These are phyloP conservation scores for Hemicentrotus pulcherrimus DNA, from an alignment of 35 echinoderm and acorn worm genomes.

Conservation along the genomic window DNA sequence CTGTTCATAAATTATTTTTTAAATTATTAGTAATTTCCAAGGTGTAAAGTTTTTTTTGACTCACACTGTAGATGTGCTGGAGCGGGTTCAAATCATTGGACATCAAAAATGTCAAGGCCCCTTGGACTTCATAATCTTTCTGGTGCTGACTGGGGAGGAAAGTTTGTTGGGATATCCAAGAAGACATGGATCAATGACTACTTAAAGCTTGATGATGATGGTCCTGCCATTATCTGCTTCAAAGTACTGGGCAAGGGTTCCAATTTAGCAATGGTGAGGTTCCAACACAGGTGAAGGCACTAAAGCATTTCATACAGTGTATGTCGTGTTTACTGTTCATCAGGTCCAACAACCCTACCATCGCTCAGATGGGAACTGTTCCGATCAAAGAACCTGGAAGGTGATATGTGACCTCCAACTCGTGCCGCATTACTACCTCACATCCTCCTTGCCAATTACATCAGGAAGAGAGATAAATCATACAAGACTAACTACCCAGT, in stretches of 20 bases:
- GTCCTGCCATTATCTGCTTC: too few relatives aligned
- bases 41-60: too few relatives aligned
- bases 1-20: too few relatives aligned
- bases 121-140: conserved; percentile 63
- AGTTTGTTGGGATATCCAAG: conserved; percentile 58
- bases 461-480: conserved; percentile 50
- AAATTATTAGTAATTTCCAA: too few relatives aligned
- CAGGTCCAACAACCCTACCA: too few relatives aligned
- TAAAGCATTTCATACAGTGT: too few relatives aligned
- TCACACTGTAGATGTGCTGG: conserved; percentile 42
- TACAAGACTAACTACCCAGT: conserved; percentile 22
- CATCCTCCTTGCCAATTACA: conserved; percentile 59
- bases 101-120: too few relatives aligned
- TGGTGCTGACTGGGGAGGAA: conserved; percentile 64
- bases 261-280: too few relatives aligned
- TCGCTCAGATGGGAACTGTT: background rate
- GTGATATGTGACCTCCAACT: conserved; percentile 62
- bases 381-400: conserved; percentile 28
- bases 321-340: too few relatives aligned
- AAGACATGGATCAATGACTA: conserved; percentile 57
- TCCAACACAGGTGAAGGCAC: too few relatives aligned
- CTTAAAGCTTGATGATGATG: conserved; percentile 49
- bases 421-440: conserved; percentile 56
- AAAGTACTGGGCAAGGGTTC: too few relatives aligned
- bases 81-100: conserved; percentile 50